These are phyloP conservation scores for Andrena marginata DNA, from an alignment of 2,888 invertebrate genomes.

Conservation along the genomic window DNA sequence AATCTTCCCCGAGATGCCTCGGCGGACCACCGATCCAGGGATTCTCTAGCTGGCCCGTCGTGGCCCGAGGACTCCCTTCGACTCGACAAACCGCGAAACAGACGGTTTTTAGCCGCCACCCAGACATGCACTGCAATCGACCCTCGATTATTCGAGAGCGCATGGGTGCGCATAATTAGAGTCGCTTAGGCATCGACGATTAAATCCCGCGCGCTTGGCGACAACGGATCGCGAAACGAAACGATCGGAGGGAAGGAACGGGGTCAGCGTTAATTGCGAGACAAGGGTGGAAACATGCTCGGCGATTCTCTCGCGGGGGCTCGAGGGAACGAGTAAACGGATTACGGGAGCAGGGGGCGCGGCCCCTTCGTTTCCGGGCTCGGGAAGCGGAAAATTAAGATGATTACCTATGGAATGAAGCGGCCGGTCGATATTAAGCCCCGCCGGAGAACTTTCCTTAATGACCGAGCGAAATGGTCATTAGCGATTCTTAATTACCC, in stretches of 20 bases:
- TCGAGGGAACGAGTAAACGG: constrained; percentile 37
- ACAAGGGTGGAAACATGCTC: constrained; percentile 47
- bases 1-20: constrained; percentile 11
- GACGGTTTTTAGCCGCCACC: neutral
- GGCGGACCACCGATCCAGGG: constrained; percentile 5
- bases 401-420: constrained; percentile 66
- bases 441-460: constrained; percentile 60
- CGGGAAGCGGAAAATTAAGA: constrained; percentile 64
- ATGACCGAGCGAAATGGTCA: constrained; percentile 68
- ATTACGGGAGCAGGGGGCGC: constrained; percentile 28
- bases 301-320: constrained; percentile 19
- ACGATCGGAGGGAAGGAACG: constrained; percentile 31
- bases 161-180: neutral
- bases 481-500: constrained; percentile 66
- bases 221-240: constrained; percentile 9
- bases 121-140: too few species aligned
- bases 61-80: neutral
- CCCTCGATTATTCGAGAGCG: neutral
- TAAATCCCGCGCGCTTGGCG: neutral
- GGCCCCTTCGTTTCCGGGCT: constrained; percentile 57
- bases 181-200: constrained; percentile 17
- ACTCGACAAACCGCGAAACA: neutral
- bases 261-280: constrained; percentile 54
- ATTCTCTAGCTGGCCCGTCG: neutral
- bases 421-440: constrained; percentile 49